Evolutionary conservation across 2,113 vertebrate genomes (phyloP), one percentile per base, ranked within the genome.

Genomic region (Mirza zaza): DNA sequence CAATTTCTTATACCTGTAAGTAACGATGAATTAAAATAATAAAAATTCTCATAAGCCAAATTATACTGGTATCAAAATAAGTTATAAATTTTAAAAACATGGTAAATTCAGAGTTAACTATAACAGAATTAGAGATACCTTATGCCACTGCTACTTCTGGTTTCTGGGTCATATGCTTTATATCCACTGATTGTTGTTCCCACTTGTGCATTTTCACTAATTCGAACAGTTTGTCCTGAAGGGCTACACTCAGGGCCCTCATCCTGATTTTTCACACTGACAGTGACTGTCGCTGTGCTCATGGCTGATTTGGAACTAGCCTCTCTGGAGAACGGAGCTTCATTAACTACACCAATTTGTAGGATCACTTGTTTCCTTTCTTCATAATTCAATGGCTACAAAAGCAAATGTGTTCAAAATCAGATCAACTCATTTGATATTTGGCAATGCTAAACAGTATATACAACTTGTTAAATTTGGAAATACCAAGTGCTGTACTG

Each of bases 241-340:
- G 99, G 98, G 0, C 67, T 93, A 75, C 99, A 99, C 94, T 99
- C 98, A 0, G 99, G 99, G 1, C 99, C 99, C 96, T 99, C 99
- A 6, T 99, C 99, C 2, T 99, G 23, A 48, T 99, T 32, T 76
- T 8, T 14, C 9, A 99, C 98, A 0, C 96, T 84, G 50, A 99
- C 96, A 0, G 97, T 96, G 77, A 99, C 98, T 1, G 98, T 97
- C 36, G 98, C 81, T 5, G 98, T 98, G 67, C 92, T 87, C 98
- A 98, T 98, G 39, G 94, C 9, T 0, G 97, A 94, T 15, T 94
- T 97, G 0, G 98, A 95, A 45, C 81, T 92, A 0, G 10, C 81
- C 34, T 98, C 98, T 93, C 98, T 96, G 3, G 3, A 32, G 63
- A 99, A 99, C 0, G 98, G 98, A 3, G 98, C 98, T 97, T 99